phyloP scores from a whole-genome alignment of 2,888 invertebrate species.

The Campoletis raptor region DNA sequence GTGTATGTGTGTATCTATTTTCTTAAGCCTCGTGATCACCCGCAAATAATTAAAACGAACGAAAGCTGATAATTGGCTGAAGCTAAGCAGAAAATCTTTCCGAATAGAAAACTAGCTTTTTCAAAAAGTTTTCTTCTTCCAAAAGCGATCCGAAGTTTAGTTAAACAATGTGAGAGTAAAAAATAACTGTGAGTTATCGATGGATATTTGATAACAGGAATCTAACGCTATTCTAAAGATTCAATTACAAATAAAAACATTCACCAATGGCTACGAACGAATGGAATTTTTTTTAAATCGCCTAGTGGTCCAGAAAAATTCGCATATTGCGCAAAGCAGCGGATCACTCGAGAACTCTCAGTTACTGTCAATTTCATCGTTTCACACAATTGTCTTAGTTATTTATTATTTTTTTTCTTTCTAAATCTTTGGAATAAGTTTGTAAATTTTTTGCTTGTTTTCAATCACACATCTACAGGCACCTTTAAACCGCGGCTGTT shows the following conservation, averaged over 20 bases:
- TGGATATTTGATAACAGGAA: background rate
- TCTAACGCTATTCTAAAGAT: background rate
- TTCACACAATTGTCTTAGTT: conserved; percentile 18
- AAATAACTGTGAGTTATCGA: background rate
- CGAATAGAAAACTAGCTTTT: background rate
- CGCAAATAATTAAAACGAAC: conserved; percentile 24
- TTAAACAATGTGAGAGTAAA: background rate
- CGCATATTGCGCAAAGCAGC: background rate
- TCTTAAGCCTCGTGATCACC: conserved; percentile 49
- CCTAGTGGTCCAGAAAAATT: background rate
- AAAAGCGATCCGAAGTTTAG: background rate
- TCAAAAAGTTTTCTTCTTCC: background rate
- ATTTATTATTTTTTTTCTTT: conserved; percentile 33
- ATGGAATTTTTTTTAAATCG: background rate
- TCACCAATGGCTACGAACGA: background rate
- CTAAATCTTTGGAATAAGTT: conserved; percentile 49
- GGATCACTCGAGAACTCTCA: conserved; percentile 35
- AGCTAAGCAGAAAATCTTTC: background rate
- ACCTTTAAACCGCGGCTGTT: conserved; percentile 55
- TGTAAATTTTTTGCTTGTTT: conserved; percentile 23
- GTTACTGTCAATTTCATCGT: conserved; percentile 20
- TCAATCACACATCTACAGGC: conserved; percentile 63
- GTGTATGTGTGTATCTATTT: conserved; percentile 24
- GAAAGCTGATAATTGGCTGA: background rate
- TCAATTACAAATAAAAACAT: background rate